These are phyloP conservation scores for Percopsis transmontana DNA, from an alignment of 2,113 vertebrate species.

Conservation along the genomic window DNA sequence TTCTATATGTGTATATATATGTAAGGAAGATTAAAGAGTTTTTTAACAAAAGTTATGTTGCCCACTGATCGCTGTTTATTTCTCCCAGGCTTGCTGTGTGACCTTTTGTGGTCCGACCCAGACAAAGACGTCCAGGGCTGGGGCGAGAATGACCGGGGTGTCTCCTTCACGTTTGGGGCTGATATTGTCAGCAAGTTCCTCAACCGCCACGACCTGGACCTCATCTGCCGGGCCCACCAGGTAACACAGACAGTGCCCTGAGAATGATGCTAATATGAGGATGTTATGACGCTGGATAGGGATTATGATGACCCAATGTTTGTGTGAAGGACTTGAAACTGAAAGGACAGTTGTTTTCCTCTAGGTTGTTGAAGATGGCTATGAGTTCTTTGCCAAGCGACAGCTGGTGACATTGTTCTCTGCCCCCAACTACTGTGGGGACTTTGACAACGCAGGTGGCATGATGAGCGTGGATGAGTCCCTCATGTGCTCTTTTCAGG, in stretches of 20 bases:
- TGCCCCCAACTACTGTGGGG: constrained; percentile 93
- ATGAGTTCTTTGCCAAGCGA: constrained; percentile 95
- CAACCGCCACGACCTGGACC: constrained; percentile 94
- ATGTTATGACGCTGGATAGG: too few species aligned
- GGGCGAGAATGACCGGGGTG: constrained; percentile 94
- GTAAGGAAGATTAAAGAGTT: not conserved
- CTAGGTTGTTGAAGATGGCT: constrained; percentile 94
- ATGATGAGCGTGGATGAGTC: constrained; percentile 98
- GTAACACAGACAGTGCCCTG: constrained; percentile 61
- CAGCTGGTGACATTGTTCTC: constrained; percentile 95
- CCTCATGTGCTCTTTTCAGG: constrained; percentile 97
- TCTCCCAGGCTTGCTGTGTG: constrained; percentile 88
- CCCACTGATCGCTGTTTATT: not conserved
- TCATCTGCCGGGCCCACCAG: constrained; percentile 96
- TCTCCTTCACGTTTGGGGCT: constrained; percentile 94
- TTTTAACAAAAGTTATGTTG: not conserved
- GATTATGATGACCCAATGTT: too few species aligned
- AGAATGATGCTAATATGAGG: too few species aligned
- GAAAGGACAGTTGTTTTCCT: not conserved
- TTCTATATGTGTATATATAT: too few species aligned
- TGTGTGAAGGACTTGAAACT: too few species aligned
- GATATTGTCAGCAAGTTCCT: constrained; percentile 98
- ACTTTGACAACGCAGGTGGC: constrained; percentile 94
- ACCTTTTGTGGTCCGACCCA: constrained; percentile 94
- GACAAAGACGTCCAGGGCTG: constrained; percentile 96